These are phyloP conservation scores for Callospermophilus lateralis DNA, from an alignment of 2,113 vertebrate genomes.

Conservation along the genomic window DNA sequence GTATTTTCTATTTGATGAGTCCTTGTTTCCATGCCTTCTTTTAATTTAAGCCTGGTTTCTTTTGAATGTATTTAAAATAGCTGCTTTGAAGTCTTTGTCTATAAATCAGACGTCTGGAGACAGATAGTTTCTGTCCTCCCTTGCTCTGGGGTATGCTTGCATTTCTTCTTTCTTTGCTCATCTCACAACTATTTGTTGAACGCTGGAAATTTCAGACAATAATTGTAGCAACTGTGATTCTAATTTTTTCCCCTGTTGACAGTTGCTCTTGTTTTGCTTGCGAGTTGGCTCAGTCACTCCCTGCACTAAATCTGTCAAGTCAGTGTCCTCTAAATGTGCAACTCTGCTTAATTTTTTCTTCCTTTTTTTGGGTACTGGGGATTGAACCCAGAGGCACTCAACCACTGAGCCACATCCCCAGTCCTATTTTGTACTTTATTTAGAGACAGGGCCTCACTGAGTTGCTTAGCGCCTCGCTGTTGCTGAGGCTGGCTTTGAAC, in stretches of 20 bases:
- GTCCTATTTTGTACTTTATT: too few species aligned
- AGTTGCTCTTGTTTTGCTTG: neutral
- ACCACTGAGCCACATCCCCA: too few species aligned
- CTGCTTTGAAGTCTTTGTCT: too few species aligned
- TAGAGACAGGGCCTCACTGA: too few species aligned
- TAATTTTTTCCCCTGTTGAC: neutral
- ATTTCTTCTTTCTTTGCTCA: neutral
- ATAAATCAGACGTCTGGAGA: neutral
- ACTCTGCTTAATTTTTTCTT: neutral
- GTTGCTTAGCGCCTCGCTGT: too few species aligned
- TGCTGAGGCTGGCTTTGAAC: too few species aligned
- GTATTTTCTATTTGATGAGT: neutral
- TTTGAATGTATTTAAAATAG: neutral
- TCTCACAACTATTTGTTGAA: neutral
- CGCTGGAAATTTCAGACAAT: neutral
- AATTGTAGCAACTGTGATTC: neutral
- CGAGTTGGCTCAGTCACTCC: neutral
- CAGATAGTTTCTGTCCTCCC: neutral
- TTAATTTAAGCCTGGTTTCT: neutral
- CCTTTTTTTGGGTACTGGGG: too few species aligned
- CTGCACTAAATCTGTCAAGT: neutral
- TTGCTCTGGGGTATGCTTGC: neutral
- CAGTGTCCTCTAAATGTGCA: neutral
- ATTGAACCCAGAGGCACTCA: too few species aligned
- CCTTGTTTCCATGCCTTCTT: neutral